A percentile compares a stretch with the other conserved stretches of the same genome.
phyloP scores from a whole-genome alignment of 2,113 vertebrate genomes.

The Sturnus vulgaris region DNA sequence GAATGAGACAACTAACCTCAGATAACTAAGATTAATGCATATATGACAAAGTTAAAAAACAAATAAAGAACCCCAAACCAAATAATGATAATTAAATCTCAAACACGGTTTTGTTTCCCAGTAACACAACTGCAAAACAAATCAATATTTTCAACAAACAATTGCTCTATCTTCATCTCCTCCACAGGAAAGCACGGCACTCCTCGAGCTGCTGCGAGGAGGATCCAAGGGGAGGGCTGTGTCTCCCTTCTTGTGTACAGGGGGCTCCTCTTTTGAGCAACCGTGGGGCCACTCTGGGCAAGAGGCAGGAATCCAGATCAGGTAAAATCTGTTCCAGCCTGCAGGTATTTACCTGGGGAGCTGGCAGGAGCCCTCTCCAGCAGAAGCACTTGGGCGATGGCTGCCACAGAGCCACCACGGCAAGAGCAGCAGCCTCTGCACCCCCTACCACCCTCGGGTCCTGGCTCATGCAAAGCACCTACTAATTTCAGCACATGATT shows the following conservation, averaged over 20 bases:
- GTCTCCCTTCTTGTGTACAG: neutral
- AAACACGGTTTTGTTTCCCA: constrained; percentile 32
- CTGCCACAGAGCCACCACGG: neutral
- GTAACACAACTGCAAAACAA: constrained; percentile 38
- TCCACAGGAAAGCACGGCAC: neutral
- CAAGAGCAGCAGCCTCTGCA: neutral
- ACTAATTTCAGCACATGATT: neutral
- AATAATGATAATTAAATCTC: constrained; percentile 19
- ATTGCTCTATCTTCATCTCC: neutral
- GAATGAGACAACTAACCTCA: constrained; percentile 22
- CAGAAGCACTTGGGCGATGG: neutral
- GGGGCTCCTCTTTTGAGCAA: neutral
- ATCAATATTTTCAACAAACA: constrained; percentile 34
- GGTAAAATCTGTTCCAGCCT: neutral
- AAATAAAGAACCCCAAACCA: constrained; percentile 19
- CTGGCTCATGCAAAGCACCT: neutral
- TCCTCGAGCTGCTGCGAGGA: neutral
- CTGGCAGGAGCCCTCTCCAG: neutral
- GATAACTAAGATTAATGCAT: constrained; percentile 40
- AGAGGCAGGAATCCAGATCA: neutral
- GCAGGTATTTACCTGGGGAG: neutral
- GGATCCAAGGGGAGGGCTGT: neutral
- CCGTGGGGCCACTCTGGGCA: neutral
- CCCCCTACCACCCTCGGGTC: neutral
- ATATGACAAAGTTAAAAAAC: neutral